Evolutionary conservation across 1,140 invertebrate species (phyloP), one percentile per base, ranked within the genome.

Genomic region (Mya arenaria): DNA sequence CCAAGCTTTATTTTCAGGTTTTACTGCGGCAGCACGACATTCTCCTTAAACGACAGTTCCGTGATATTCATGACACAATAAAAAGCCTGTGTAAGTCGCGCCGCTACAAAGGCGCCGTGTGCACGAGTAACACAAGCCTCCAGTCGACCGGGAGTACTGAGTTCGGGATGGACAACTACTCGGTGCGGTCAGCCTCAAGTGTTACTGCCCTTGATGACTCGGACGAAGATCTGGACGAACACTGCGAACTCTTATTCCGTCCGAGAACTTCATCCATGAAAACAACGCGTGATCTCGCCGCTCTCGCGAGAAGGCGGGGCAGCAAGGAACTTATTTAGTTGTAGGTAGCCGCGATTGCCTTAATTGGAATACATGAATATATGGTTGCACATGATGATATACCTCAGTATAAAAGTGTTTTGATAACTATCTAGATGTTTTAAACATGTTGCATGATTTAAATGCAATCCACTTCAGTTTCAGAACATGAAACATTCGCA

Each of bases 61-160:
- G 87, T 78, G 84, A 90, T 69, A 90, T 90, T 23, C 87, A 87
- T n/a, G 82, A 89, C 73, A 89, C 89, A 36, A 89, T 90, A 34
- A 73, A 77, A 8, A 81, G 86, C 3, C 36, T 89, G 4, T 68
- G 83, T 25, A 88, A 73, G 56, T 63, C 63, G 13, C 19, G 39
- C 66, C 25, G 52, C 15, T 69, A 58, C 34, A n/a, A n/a, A n/a
- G 41, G 56, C 37, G 69, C 63, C 34, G 81, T 65, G 19, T 68
- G 73, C 13, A 74, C 78, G 17, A 84, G 78, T 10, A 79, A 75
- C 34, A 34, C 72, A n/a, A 83, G 77, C 34, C 48, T 75, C 44
- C 68, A 78, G 44, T 41, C 41, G 52, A 36, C 37, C 15, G 34
- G 36, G 6, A 68, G 66, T 41, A 60, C 74, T 68, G 73, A 84